Evolutionary conservation across 2,888 invertebrate genomes (phyloP).

Genomic region (Stenodera caucasica): DNA sequence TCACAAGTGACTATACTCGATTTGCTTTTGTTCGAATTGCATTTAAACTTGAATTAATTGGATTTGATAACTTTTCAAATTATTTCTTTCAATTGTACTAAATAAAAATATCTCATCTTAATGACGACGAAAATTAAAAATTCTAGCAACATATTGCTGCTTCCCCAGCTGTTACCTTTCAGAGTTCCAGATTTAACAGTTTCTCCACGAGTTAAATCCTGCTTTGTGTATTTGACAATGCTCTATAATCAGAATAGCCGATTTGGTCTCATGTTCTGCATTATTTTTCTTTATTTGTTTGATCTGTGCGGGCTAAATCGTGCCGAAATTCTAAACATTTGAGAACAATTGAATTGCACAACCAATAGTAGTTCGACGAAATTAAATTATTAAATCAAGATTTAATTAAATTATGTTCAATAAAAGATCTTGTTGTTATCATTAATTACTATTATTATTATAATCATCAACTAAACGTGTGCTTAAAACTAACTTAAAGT

Average conservation of each 20-base stretch:
- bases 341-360: conserved; percentile 5
- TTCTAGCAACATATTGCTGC: background rate
- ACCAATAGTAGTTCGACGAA: no score
- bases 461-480: background rate
- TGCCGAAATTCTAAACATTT: conserved; percentile 13
- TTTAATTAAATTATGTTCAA: background rate
- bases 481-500: conserved; percentile 2
- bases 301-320: no score
- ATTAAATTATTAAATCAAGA: background rate
- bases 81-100: no score
- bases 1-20: background rate
- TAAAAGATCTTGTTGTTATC: background rate
- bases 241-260: background rate
- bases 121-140: background rate
- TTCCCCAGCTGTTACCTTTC: background rate
- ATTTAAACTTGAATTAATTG: background rate
- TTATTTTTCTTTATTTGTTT: background rate
- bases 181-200: background rate
- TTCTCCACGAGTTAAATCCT: no score
- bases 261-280: background rate
- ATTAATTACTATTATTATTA: background rate
- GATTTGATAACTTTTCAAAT: background rate
- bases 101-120: no score
- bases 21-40: background rate
- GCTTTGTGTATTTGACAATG: background rate